Conservation (phyloP, 2,113 vertebrate genomes). For the Petrocephalus zakoni region DNA sequence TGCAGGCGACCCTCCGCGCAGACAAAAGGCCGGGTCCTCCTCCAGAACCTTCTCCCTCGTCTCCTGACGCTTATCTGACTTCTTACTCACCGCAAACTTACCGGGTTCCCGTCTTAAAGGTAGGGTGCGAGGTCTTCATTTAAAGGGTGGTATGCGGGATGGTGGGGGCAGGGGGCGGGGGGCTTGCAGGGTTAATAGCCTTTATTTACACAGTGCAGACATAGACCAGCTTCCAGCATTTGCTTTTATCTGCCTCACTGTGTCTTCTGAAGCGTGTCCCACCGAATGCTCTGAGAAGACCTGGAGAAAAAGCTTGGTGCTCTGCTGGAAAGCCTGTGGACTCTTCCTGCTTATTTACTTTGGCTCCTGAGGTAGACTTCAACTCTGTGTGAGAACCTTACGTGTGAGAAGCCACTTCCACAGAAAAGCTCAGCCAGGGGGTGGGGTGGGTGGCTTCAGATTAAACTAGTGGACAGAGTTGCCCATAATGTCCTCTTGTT, state of each 20-base stretch:
- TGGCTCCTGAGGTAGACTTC: neutral
- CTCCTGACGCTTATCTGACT: neutral
- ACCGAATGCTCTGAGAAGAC: neutral
- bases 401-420: neutral
- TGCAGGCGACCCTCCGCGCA: neutral
- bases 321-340: neutral
- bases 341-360: neutral
- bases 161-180: neutral
- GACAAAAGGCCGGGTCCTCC: neutral
- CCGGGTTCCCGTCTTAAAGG: constrained; percentile 34
- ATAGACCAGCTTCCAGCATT: neutral
- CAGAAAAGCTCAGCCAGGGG: neutral
- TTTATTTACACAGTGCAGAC: neutral
- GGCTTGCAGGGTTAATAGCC: neutral
- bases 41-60: neutral
- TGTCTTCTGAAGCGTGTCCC: neutral
- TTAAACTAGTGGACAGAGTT: neutral
- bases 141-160: neutral
- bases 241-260: constrained; percentile 17
- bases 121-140: constrained; percentile 33
- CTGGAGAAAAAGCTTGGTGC: neutral
- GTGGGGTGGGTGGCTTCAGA: neutral
- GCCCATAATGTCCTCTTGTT: neutral
- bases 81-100: constrained; percentile 12
- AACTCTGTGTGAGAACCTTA: neutral